phyloP scores from a whole-genome alignment of 2,113 vertebrate genomes.

The Poecilia latipinna region DNA sequence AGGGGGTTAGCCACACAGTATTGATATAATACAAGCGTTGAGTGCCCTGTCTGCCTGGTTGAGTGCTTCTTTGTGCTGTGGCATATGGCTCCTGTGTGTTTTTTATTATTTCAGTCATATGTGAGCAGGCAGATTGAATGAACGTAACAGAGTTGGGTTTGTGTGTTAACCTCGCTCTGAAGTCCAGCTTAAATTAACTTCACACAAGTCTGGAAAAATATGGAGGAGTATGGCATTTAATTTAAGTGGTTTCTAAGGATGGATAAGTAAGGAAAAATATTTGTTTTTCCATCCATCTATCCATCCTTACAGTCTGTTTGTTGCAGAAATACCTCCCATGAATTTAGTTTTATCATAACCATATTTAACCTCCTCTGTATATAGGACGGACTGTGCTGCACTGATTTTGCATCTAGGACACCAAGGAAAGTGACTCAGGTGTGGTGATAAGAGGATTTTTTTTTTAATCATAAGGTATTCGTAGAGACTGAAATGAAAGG shows the following conservation, averaged over 20 bases:
- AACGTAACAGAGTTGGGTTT: constrained; percentile 32
- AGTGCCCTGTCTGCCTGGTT: constrained; percentile 69
- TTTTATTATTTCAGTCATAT: constrained; percentile 25
- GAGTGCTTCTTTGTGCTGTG: constrained; percentile 62
- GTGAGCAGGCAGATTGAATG: constrained; percentile 8
- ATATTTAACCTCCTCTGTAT: too few relatives aligned
- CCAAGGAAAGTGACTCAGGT: neutral
- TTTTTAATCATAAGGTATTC: neutral
- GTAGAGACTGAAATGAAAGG: neutral
- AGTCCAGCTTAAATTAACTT: constrained; percentile 53
- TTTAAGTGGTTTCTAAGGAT: too few relatives aligned
- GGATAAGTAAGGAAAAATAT: neutral
- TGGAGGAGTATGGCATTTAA: neutral
- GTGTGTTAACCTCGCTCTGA: constrained; percentile 52
- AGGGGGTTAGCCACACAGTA: constrained; percentile 66
- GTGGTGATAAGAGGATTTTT: neutral
- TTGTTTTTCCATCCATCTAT: neutral
- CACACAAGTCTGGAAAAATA: neutral
- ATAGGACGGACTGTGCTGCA: neutral
- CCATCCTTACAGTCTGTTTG: too few relatives aligned
- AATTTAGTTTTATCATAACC: too few relatives aligned
- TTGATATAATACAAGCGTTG: constrained; percentile 72
- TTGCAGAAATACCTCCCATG: neutral
- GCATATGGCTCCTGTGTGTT: constrained; percentile 65
- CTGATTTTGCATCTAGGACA: neutral